Percentiles rank a stretch among this genome's conserved stretches.
phyloP scores from a whole-genome alignment of 2,797 vertebrate species.

The Argya squamiceps region DNA sequence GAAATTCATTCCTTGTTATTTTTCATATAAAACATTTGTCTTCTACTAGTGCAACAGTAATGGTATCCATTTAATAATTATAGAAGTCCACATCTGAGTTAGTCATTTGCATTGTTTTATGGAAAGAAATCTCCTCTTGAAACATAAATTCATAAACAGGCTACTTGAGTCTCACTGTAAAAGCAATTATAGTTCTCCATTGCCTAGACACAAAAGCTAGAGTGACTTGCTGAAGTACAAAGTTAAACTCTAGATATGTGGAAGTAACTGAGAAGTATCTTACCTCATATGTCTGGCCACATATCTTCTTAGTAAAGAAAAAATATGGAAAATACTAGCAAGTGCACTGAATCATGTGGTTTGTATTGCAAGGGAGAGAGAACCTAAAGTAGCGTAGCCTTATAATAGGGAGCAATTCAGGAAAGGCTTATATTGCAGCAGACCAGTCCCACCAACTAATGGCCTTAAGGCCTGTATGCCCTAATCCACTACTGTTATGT shows the following conservation, averaged over 20 bases:
- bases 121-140: background rate
- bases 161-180: background rate
- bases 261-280: conserved; percentile 31
- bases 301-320: background rate
- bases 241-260: background rate
- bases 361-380: conserved; percentile 2
- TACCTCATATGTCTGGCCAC: background rate
- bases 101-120: background rate
- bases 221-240: background rate
- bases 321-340: background rate
- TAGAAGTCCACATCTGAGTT: background rate
- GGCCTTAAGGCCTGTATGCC: conserved; percentile 2
- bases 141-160: background rate
- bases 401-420: background rate
- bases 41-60: background rate
- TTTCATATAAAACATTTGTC: background rate
- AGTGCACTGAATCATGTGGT: background rate
- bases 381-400: background rate
- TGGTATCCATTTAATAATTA: background rate
- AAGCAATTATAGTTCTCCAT: background rate
- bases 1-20: background rate
- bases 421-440: background rate
- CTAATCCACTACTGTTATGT: conserved; percentile 3
- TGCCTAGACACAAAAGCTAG: background rate
- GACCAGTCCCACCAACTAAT: background rate